Conservation (phyloP, 92 coral and sea anemone genomes). For the Blastomussa wellsi region DNA sequence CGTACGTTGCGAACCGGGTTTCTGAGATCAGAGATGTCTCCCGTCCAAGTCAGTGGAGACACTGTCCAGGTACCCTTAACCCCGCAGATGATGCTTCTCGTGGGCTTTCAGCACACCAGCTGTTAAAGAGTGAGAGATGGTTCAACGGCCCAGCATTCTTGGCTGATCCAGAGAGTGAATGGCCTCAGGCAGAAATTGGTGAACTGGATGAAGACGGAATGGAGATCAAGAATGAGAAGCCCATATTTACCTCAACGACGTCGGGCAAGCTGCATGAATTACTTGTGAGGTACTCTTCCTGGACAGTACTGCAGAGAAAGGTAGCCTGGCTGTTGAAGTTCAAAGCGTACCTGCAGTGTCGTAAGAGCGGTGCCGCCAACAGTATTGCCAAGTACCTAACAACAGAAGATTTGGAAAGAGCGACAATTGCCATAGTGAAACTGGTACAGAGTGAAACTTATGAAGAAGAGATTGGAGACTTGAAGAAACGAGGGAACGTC, state of each 20-base stretch:
- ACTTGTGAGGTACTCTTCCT: conserved; percentile 50
- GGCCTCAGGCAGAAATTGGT: conserved; percentile 33
- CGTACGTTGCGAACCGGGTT: conserved; percentile 55
- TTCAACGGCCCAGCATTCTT: conserved; percentile 55
- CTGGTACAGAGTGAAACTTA: conserved; percentile 34
- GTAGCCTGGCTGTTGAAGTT: conserved; percentile 52
- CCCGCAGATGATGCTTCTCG: conserved; percentile 55
- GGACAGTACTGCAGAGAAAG: conserved; percentile 36
- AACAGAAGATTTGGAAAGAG: conserved; percentile 32
- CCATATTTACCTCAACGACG: conserved; percentile 15
- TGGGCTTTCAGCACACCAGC: conserved; percentile 35
- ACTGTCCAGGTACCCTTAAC: conserved; percentile 35
- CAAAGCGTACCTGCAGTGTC: conserved; percentile 31
- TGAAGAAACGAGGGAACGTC: no score
- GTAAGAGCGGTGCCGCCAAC: not conserved
- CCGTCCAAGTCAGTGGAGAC: conserved; percentile 40
- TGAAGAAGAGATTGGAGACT: no score
- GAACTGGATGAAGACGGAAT: conserved; percentile 1
- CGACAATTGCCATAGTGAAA: conserved; percentile 36
- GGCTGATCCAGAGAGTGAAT: conserved; percentile 35
- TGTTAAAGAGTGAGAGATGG: conserved; percentile 46
- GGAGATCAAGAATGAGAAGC: conserved; percentile 39
- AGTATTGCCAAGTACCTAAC: conserved; percentile 32
- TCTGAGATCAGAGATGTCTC: conserved; percentile 45
- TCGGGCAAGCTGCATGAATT: conserved; percentile 40